These are phyloP conservation scores for Rhingia campestris DNA, from an alignment of 2,888 invertebrate species.

Conservation along the genomic window DNA sequence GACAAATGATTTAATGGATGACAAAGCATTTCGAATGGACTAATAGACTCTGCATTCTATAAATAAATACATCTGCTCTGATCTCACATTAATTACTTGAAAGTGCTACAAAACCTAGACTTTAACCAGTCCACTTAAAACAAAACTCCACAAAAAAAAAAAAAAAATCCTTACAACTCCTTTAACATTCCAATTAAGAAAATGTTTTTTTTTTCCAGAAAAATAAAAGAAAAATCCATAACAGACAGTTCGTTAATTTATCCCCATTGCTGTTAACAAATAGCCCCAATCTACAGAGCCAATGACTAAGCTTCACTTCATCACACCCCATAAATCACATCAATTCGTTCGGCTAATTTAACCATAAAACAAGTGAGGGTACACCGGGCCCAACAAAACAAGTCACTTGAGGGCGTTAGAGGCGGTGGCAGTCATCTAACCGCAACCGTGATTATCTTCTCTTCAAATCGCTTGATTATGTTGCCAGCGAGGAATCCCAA, in stretches of 20 bases:
- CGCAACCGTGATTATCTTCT: conserved; percentile 73
- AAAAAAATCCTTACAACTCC: conserved; percentile 1
- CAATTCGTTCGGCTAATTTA: conserved; percentile 73
- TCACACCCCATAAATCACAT: conserved; percentile 74
- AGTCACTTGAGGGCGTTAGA: conserved; percentile 72
- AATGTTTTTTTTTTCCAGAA: not conserved
- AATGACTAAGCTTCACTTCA: conserved; percentile 68
- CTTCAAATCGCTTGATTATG: conserved; percentile 72
- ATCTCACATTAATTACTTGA: not conserved
- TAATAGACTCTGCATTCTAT: not conserved
- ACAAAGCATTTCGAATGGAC: conserved; percentile 1
- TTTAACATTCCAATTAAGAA: conserved; percentile 47
- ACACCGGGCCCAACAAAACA: conserved; percentile 37
- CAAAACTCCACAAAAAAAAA: not conserved
- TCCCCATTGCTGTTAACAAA: conserved; percentile 68
- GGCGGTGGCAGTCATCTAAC: conserved; percentile 71
- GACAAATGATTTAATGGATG: conserved; percentile 15
- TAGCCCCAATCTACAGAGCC: conserved; percentile 62
- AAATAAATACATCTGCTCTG: conserved; percentile 1
- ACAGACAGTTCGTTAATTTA: conserved; percentile 59
- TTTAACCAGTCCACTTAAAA: not conserved
- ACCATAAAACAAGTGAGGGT: conserved; percentile 63
- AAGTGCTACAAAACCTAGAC: not conserved
- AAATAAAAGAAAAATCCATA: conserved; percentile 4
- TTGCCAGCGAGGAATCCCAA: conserved; percentile 48